Percentiles rank a stretch among this genome's conserved stretches.
phyloP scores from a whole-genome alignment of 2,797 vertebrate genomes.

The Carduelis carduelis region DNA sequence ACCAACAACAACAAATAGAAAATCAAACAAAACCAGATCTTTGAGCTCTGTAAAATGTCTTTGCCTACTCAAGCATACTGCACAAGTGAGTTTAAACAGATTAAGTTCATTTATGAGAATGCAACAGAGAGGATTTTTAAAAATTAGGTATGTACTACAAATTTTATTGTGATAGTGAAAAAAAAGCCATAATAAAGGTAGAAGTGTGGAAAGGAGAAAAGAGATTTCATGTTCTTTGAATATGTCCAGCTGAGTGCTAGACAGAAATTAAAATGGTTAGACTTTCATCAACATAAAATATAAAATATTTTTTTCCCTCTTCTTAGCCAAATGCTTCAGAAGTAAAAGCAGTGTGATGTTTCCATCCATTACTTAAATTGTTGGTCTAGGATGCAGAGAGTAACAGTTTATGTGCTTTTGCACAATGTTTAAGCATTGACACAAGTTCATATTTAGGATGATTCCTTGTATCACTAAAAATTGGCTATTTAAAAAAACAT shows the following conservation, averaged over 20 bases:
- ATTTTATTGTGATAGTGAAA: neutral
- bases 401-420: neutral
- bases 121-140: neutral
- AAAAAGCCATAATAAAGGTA: neutral
- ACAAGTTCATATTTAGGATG: neutral
- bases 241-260: neutral
- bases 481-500: fast-evolving
- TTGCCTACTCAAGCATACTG: neutral
- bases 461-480: neutral
- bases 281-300: neutral
- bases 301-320: neutral
- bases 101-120: neutral
- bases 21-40: neutral
- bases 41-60: neutral
- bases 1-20: neutral
- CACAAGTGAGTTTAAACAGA: neutral
- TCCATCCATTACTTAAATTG: neutral
- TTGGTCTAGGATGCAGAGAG: neutral
- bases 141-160: neutral
- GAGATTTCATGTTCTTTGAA: neutral
- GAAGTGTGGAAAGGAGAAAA: neutral
- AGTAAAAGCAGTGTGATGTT: neutral
- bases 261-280: neutral
- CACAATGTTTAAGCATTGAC: fast-evolving
- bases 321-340: neutral